A percentile compares a stretch with the other conserved stretches of the same genome.
These are phyloP conservation scores for Alauda arvensis DNA, from an alignment of 2,797 vertebrate genomes.

Conservation along the genomic window DNA sequence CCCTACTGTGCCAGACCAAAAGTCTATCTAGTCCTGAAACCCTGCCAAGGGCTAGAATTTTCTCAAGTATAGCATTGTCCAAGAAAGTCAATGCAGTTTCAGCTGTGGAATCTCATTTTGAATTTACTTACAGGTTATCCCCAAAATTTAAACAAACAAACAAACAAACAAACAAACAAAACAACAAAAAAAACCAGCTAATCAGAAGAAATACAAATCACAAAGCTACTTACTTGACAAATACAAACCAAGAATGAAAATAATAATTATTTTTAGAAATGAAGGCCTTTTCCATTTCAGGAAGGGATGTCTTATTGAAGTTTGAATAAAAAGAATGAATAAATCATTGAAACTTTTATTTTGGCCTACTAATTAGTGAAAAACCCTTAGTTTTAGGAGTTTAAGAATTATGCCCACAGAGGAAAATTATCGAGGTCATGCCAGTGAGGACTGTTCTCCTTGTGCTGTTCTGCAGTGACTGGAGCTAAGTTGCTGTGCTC, in stretches of 20 bases:
- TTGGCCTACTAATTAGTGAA: neutral
- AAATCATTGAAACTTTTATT: neutral
- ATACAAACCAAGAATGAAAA: neutral
- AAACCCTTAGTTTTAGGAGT: fast-evolving
- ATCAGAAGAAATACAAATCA: neutral
- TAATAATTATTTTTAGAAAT: neutral
- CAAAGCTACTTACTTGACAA: neutral
- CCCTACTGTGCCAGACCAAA: neutral
- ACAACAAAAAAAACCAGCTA: neutral
- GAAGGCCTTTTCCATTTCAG: neutral
- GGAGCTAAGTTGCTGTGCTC: neutral
- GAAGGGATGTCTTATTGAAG: neutral
- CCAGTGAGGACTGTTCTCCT: neutral
- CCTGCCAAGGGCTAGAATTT: neutral
- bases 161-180: no score
- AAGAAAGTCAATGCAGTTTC: neutral
- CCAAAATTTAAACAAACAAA: neutral
- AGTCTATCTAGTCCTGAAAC: neutral
- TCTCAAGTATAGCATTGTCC: neutral
- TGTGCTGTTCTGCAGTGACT: neutral
- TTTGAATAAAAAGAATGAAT: neutral
- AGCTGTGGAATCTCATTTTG: neutral
- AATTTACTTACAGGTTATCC: neutral
- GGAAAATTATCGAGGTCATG: neutral
- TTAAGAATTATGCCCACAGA: neutral